Conservation (phyloP, 1,140 invertebrate species). For the Paramacrobiotus metropolitanus region DNA sequence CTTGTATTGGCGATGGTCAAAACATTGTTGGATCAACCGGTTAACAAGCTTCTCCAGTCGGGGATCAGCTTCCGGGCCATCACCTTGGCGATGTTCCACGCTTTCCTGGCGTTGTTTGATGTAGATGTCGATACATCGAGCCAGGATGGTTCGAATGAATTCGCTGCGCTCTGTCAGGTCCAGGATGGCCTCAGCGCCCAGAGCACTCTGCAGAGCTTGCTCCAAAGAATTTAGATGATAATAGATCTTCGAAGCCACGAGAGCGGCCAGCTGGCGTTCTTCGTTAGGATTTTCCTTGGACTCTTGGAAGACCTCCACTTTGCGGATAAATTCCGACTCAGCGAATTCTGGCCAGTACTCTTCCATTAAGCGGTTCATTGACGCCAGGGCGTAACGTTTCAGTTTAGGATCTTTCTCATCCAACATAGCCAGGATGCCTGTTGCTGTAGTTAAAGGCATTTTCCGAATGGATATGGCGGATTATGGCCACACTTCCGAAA, state of each 20-base stretch:
- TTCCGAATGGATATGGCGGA: no score
- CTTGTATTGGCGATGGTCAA: slow-evolving; percentile 74
- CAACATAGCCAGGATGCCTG: slow-evolving; percentile 79
- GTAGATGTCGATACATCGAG: slow-evolving; percentile 85
- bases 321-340: slow-evolving; percentile 71
- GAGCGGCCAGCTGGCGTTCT: slow-evolving; percentile 64
- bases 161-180: slow-evolving; percentile 75
- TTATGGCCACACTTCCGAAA: no score
- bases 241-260: slow-evolving; percentile 94
- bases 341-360: slow-evolving; percentile 91
- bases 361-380: slow-evolving; percentile 76
- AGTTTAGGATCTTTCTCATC: slow-evolving; percentile 77
- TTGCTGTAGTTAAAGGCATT: slow-evolving; percentile 24
- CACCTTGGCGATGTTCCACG: slow-evolving; percentile 34
- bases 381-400: slow-evolving; percentile 70
- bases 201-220: slow-evolving; percentile 74
- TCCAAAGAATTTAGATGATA: slow-evolving; percentile 90
- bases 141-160: slow-evolving; percentile 83
- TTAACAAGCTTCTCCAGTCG: slow-evolving; percentile 80
- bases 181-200: slow-evolving; percentile 74
- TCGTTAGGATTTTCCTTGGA: neutral
- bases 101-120: slow-evolving; percentile 44
- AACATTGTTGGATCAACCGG: slow-evolving; percentile 81
- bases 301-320: slow-evolving; percentile 41
- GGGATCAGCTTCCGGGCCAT: slow-evolving; percentile 46